Percentiles rank a stretch among this genome's conserved stretches.
phyloP scores from a whole-genome alignment of 2,797 vertebrate species.

The Graptemys geographica region DNA sequence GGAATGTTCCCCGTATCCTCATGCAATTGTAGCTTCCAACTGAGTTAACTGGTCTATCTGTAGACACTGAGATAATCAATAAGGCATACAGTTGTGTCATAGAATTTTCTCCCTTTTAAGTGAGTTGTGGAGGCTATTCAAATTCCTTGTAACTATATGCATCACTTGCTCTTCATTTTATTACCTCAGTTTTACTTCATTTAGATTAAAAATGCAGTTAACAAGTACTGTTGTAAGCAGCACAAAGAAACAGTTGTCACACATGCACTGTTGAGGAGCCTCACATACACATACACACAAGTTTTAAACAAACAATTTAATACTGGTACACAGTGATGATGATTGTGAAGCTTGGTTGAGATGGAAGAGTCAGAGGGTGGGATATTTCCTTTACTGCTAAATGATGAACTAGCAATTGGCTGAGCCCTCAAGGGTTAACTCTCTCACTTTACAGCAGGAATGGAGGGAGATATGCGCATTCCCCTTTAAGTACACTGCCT shows the following conservation, averaged over 20 bases:
- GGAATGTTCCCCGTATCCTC: neutral
- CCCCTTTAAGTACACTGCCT: too few relatives aligned
- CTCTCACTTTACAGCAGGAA: too few relatives aligned
- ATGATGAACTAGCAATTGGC: too few relatives aligned
- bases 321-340: too few relatives aligned
- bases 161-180: neutral
- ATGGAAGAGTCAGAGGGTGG: too few relatives aligned
- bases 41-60: slow-evolving; percentile 17
- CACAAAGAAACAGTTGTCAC: neutral
- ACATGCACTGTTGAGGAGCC: neutral
- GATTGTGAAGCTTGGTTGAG: too few relatives aligned
- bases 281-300: neutral
- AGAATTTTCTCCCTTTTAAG: neutral
- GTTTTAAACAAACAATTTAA: too few relatives aligned
- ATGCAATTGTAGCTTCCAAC: neutral
- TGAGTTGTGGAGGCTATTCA: neutral
- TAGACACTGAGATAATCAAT: accelerated
- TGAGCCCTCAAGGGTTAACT: too few relatives aligned
- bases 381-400: too few relatives aligned
- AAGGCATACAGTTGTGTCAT: neutral
- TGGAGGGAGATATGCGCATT: too few relatives aligned
- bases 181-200: neutral
- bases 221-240: neutral
- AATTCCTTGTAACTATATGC: neutral
- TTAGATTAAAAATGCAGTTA: neutral